Conservation (phyloP, 2,888 invertebrate species). For the Teleogryllus oceanicus region DNA sequence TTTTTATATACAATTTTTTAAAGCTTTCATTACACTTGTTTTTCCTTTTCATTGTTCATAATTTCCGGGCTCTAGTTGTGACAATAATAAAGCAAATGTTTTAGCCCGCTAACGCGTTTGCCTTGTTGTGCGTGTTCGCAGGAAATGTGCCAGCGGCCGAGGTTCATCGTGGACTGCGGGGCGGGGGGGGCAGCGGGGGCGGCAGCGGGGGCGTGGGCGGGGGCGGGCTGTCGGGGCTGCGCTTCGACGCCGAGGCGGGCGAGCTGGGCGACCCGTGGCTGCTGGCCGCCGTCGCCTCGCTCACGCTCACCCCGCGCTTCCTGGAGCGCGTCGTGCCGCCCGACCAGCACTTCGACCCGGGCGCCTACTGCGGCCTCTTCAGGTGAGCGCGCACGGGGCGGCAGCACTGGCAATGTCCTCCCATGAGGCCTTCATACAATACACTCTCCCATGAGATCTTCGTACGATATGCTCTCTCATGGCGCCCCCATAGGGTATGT, state of each 20-base stretch:
- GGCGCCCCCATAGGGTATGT: no score
- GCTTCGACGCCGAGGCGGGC: constrained; percentile 56
- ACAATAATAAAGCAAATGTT: background rate
- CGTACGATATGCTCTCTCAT: no score
- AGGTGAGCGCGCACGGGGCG: constrained; percentile 49
- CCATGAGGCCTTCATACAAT: no score
- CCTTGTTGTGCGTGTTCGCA: constrained; percentile 42
- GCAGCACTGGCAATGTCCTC: no score
- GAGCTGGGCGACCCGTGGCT: constrained; percentile 59
- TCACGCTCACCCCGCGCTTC: constrained; percentile 64
- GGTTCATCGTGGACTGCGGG: constrained; percentile 51
- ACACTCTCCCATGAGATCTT: no score
- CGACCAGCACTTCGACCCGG: constrained; percentile 60
- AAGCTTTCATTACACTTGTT: no score
- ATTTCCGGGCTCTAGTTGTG: no score
- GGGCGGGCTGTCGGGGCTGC: constrained; percentile 37
- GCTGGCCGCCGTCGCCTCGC: constrained; percentile 62
- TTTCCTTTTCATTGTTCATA: no score
- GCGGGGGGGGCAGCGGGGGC: constrained; percentile 29
- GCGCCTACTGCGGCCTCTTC: constrained; percentile 62
- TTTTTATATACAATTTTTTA: no score
- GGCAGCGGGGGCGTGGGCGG: constrained; percentile 31
- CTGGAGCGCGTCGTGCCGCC: constrained; percentile 65
- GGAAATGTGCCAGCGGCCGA: constrained; percentile 65
- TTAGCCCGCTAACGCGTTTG: background rate